Evolutionary conservation across 2,888 invertebrate species (phyloP), one percentile per base, ranked within the genome.

Genomic region (Agrotis segetum): DNA sequence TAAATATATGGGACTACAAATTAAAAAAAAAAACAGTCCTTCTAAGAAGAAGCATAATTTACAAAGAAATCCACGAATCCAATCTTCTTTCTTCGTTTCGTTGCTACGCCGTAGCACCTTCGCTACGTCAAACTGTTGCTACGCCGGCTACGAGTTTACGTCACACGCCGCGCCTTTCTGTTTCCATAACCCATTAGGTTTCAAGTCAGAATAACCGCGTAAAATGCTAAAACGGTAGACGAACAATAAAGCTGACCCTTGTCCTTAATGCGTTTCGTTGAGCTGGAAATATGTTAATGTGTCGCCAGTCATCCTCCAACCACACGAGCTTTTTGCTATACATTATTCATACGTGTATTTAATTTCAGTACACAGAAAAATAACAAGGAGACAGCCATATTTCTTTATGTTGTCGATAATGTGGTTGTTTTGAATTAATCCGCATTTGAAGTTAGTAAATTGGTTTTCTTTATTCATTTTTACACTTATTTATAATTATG

Each of bases 211-310:
- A 50, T 60, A 53, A 69, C 77, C 64, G 55, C 24, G 62, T 70
- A 60, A 67, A 67, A 76, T 46, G 19, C 50, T 65, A 46, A 71
- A 71, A 56, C 46, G 52, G 16, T 59, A 47, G 6, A 52, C 19
- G 82, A 66, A 79, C 67, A 77, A 82, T 81, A 66, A 68, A 68
- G 56, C 62, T 68, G 82, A 63, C 82, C 79, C 67, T 66, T 68
- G 21, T 59, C 65, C 61, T 81, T 79, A 79, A 81, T 79, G 58
- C 78, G 56, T 68, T 44, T 62, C 65, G 72, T 77, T 79, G 82
- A 79, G 56, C 62, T 79, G 73, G 67, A 79, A 79, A 79, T 81
- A 79, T 77, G 79, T 65, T 62, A 79, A 82, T 77, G 55, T 68
- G 72, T 82, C 78, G 72, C 61, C 61, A 67, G 64, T 53, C 67